These are phyloP conservation scores for Agapostemon virescens DNA, from an alignment of 2,888 invertebrate genomes.

Conservation along the genomic window DNA sequence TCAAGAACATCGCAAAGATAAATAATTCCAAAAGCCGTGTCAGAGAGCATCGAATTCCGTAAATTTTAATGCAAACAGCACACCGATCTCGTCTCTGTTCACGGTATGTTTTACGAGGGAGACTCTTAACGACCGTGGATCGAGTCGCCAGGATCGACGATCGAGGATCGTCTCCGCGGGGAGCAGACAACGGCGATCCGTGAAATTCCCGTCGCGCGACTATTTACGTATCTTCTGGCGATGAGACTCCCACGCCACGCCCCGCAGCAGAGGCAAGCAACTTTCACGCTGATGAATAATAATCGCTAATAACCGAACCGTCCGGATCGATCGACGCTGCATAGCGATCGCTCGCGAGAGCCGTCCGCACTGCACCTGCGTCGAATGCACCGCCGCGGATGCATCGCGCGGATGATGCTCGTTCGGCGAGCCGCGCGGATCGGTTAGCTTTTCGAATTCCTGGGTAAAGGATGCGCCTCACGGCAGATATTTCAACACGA, in stretches of 20 bases:
- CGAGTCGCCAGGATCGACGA: background rate
- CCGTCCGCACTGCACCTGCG: conserved; percentile 54
- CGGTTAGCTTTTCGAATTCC: conserved; percentile 50
- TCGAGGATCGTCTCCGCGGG: conserved; percentile 11
- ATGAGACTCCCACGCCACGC: conserved; percentile 57
- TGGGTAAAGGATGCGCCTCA: conserved; percentile 27
- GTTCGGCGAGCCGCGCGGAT: conserved; percentile 10
- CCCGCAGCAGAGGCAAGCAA: conserved; percentile 26
- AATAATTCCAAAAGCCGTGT: background rate
- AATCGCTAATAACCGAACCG: conserved; percentile 63
- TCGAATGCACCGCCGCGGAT: background rate
- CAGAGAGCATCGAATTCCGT: background rate
- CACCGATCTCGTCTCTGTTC: background rate
- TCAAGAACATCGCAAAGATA: background rate
- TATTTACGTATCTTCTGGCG: conserved; percentile 42
- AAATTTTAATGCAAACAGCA: background rate
- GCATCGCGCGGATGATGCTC: background rate
- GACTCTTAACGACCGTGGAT: background rate
- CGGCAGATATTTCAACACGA: conserved; percentile 25
- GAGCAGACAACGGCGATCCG: conserved; percentile 21
- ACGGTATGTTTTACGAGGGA: background rate
- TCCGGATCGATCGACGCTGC: conserved; percentile 59
- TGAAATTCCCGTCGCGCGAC: conserved; percentile 37
- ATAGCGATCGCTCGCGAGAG: conserved; percentile 5
- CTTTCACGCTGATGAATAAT: conserved; percentile 66